Evolutionary conservation across 1,140 invertebrate species (phyloP).

Genomic region (Pinna nobilis): DNA sequence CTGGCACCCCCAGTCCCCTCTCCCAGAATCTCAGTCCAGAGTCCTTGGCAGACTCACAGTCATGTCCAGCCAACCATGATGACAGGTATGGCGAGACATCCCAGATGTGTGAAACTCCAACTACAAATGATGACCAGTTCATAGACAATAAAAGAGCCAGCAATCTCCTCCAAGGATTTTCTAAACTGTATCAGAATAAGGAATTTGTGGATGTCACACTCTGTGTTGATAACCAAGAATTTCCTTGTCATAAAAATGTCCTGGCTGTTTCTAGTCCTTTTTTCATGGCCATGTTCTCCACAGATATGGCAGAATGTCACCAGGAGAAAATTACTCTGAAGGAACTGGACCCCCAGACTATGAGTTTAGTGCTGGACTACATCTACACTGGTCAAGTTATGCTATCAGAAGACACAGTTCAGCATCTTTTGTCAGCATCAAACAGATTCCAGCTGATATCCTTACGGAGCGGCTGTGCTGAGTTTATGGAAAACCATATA

Average conservation of each 20-base stretch:
- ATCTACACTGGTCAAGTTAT: slow-evolving; percentile 78
- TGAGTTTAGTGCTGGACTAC: slow-evolving; percentile 77
- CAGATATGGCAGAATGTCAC: slow-evolving; percentile 74
- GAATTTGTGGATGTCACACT: slow-evolving; percentile 77
- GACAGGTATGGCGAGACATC: no score
- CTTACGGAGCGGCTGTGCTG: slow-evolving; percentile 67
- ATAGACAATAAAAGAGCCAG: slow-evolving; percentile 59
- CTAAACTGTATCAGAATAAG: slow-evolving; percentile 75
- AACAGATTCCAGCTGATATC: slow-evolving; percentile 78
- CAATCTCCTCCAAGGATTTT: slow-evolving; percentile 75
- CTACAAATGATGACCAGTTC: slow-evolving; percentile 51
- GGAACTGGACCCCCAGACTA: slow-evolving; percentile 76
- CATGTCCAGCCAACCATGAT: no score
- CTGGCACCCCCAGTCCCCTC: no score
- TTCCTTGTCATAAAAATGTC: slow-evolving; percentile 77
- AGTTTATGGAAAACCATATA: slow-evolving; percentile 72
- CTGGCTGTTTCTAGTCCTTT: slow-evolving; percentile 77
- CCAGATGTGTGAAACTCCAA: not conserved
- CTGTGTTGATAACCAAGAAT: slow-evolving; percentile 73
- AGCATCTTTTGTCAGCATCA: slow-evolving; percentile 78
- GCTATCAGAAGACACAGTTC: slow-evolving; percentile 78
- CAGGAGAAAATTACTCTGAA: slow-evolving; percentile 76
- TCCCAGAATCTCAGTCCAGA: no score
- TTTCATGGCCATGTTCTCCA: slow-evolving; percentile 78
- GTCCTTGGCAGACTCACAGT: not conserved